Conservation (phyloP, 1,140 invertebrate species). For the Trichomalopsis sarcophagae region DNA sequence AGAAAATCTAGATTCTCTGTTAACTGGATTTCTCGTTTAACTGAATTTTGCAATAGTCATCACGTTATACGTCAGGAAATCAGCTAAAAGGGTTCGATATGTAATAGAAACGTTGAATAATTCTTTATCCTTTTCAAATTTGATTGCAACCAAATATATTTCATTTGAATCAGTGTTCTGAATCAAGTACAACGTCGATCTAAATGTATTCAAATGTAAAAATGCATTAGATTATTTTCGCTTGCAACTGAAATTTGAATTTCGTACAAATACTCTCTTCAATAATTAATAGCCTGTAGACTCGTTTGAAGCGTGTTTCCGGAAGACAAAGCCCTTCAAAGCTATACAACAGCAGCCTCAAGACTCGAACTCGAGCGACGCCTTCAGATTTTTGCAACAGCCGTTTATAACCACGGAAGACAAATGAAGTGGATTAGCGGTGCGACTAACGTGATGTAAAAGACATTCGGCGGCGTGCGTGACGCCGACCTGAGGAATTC, state of each 20-base stretch:
- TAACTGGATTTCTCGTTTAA: too few species aligned
- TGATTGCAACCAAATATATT: too few species aligned
- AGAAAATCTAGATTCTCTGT: too few species aligned
- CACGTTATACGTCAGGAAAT: too few species aligned
- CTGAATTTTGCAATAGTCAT: too few species aligned
- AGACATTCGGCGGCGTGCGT: background rate
- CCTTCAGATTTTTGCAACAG: background rate
- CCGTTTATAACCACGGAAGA: conserved; percentile 7
- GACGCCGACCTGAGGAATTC: conserved; percentile 32
- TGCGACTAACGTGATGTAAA: conserved; percentile 28
- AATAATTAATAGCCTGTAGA: background rate
- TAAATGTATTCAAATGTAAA: background rate
- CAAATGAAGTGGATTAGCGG: conserved; percentile 46
- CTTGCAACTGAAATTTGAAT: too few species aligned
- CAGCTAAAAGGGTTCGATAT: too few species aligned
- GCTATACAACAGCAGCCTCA: too few species aligned
- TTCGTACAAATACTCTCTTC: background rate
- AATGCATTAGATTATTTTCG: background rate
- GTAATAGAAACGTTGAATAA: too few species aligned
- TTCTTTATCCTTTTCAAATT: too few species aligned
- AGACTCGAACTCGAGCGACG: background rate
- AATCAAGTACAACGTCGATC: too few species aligned
- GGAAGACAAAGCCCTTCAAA: background rate
- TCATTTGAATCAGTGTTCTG: too few species aligned
- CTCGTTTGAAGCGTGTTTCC: background rate